Evolutionary conservation across 2,888 invertebrate genomes (phyloP).

Genomic region (Bombyx huttoni): DNA sequence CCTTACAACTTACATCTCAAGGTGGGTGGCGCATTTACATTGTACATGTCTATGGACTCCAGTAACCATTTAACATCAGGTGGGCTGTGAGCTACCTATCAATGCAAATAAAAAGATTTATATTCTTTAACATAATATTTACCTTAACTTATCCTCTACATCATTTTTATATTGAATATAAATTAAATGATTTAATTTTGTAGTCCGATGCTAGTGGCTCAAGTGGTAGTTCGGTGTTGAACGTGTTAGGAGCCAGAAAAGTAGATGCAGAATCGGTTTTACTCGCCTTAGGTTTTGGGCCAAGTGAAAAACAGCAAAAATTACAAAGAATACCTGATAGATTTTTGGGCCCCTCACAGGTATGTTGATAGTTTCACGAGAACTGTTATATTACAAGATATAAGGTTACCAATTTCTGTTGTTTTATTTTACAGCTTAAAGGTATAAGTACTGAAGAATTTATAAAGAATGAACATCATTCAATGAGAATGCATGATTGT

Average conservation of each 20-base stretch:
- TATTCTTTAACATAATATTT: no score
- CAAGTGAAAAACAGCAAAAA: constrained; percentile 77
- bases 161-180: background rate
- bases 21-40: no score
- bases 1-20: no score
- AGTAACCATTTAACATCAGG: no score
- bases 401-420: background rate
- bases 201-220: constrained; percentile 67
- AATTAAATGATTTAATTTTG: constrained; percentile 7
- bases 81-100: no score
- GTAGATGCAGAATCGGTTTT: constrained; percentile 93
- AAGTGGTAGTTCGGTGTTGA: constrained; percentile 84
- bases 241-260: constrained; percentile 84
- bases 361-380: constrained; percentile 25
- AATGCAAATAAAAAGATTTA: no score
- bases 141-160: no score
- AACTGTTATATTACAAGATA: no score
- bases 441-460: constrained; percentile 85
- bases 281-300: constrained; percentile 85
- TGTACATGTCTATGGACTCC: no score
- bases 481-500: constrained; percentile 80
- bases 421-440: constrained; percentile 55
- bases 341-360: constrained; percentile 87
- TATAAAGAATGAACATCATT: constrained; percentile 80
- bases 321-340: constrained; percentile 83